Evolutionary conservation across 2,888 invertebrate genomes (phyloP).

Genomic region (Crossocerus cetratus): DNA sequence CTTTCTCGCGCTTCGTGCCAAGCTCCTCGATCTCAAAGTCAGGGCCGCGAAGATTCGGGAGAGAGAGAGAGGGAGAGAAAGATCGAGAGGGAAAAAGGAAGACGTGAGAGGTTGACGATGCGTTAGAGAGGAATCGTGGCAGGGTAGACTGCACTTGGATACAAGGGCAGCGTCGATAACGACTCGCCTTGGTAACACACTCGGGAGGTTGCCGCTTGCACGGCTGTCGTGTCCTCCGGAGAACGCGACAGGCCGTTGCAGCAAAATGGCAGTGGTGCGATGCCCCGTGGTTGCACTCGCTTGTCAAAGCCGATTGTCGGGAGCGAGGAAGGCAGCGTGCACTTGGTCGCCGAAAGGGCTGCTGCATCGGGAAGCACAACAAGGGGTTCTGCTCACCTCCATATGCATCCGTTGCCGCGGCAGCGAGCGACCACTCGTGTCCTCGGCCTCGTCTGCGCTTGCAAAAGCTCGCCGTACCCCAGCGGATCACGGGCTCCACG

Average conservation of each 20-base stretch:
- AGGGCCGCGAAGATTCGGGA: conserved; percentile 4
- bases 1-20: conserved; percentile 48
- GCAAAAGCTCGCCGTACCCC: conserved; percentile 48
- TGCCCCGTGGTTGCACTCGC: conserved; percentile 1
- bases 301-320: conserved; percentile 29
- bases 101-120: neutral
- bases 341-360: conserved; percentile 21
- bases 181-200: conserved; percentile 16
- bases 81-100: neutral
- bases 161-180: conserved; percentile 15
- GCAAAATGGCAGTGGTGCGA: conserved; percentile 23
- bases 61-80: neutral
- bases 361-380: conserved; percentile 37
- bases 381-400: conserved; percentile 70
- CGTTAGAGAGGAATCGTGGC: neutral
- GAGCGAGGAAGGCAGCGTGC: conserved; percentile 56
- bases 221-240: conserved; percentile 1
- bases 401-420: conserved; percentile 74
- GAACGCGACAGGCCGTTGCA: neutral
- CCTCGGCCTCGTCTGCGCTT: conserved; percentile 54
- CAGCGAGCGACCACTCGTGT: conserved; percentile 65
- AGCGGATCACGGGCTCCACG: conserved; percentile 69
- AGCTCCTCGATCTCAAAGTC: conserved; percentile 13
- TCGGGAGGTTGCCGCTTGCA: conserved; percentile 15
- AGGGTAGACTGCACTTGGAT: neutral